A percentile compares a stretch with the other conserved stretches of the same genome.
Conservation (phyloP, 2,888 invertebrate species). For the Ceramica pisi region DNA sequence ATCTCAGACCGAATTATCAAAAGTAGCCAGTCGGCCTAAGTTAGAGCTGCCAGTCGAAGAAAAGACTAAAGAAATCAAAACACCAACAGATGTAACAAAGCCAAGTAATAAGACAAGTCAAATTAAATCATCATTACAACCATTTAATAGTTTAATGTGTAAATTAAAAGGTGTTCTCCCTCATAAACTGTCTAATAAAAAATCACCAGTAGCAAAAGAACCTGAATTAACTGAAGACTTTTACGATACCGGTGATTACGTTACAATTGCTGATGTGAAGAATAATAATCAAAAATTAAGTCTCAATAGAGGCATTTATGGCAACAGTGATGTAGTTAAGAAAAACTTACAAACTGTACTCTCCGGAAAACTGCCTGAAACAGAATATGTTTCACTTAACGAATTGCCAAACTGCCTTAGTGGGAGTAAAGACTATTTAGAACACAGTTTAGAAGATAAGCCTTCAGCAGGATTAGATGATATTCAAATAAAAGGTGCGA, state of each 20-base stretch:
- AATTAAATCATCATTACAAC: constrained; percentile 86
- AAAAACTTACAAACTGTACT: constrained; percentile 91
- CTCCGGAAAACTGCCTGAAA: constrained; percentile 92
- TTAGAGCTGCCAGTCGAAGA: constrained; percentile 83
- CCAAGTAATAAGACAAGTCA: constrained; percentile 77
- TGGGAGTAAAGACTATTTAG: constrained; percentile 85
- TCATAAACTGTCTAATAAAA: constrained; percentile 87
- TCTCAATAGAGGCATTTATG: constrained; percentile 88
- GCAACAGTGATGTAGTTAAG: constrained; percentile 93
- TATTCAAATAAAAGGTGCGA: constrained; percentile 92
- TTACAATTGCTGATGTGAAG: constrained; percentile 95
- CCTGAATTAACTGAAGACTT: constrained; percentile 85
- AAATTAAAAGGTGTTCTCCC: constrained; percentile 93
- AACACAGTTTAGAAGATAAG: constrained; percentile 80
- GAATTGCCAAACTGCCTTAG: constrained; percentile 92
- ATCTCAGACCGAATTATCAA: constrained; percentile 71
- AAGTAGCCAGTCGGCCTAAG: constrained; percentile 81
- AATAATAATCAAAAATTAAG: constrained; percentile 93
- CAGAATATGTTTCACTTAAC: constrained; percentile 95
- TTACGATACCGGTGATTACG: constrained; percentile 95
- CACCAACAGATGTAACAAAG: constrained; percentile 71
- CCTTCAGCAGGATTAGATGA: constrained; percentile 80
- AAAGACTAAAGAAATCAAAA: constrained; percentile 77
- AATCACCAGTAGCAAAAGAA: constrained; percentile 88
- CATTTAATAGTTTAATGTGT: constrained; percentile 94